phyloP scores from a whole-genome alignment of 2,113 vertebrate genomes.

The Boleophthalmus pectinirostris region DNA sequence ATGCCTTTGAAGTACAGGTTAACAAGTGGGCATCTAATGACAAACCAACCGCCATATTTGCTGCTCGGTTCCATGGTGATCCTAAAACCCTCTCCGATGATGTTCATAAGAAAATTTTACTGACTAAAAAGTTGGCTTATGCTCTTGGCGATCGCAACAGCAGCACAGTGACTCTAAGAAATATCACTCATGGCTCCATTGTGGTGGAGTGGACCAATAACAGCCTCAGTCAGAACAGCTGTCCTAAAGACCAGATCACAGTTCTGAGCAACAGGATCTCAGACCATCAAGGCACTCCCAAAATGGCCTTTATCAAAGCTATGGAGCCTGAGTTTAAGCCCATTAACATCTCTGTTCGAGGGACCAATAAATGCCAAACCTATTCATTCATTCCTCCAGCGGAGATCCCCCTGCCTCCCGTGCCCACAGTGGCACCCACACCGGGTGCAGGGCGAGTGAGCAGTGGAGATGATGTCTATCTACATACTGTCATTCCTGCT shows the following conservation, averaged over 20 bases:
- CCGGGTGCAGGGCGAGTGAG: constrained; percentile 85
- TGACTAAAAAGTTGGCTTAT: constrained; percentile 91
- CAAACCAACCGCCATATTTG: constrained; percentile 86
- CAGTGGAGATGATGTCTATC: constrained; percentile 86
- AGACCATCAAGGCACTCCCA: constrained; percentile 81
- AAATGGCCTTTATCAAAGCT: constrained; percentile 78
- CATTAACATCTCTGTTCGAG: constrained; percentile 81
- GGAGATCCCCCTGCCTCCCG: constrained; percentile 55
- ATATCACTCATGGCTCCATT: constrained; percentile 87
- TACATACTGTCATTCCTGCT: constrained; percentile 94
- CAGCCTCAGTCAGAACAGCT: constrained; percentile 85
- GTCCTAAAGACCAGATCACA: constrained; percentile 87
- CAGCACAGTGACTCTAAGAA: constrained; percentile 88
- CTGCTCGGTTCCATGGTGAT: constrained; percentile 87
- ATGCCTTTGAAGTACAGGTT: constrained; percentile 92
- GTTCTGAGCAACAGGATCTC: constrained; percentile 84
- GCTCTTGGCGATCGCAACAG: constrained; percentile 91
- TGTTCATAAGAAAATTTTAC: constrained; percentile 88
- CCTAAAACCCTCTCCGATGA: constrained; percentile 79
- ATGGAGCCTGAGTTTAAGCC: constrained; percentile 92
- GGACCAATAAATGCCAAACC: constrained; percentile 85
- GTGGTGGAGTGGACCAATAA: constrained; percentile 96
- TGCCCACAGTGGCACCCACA: constrained; percentile 71
- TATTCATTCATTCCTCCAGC: constrained; percentile 84
- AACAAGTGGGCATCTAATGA: constrained; percentile 83